phyloP scores from a whole-genome alignment of 2,888 invertebrate species.

The Phortica magna region DNA sequence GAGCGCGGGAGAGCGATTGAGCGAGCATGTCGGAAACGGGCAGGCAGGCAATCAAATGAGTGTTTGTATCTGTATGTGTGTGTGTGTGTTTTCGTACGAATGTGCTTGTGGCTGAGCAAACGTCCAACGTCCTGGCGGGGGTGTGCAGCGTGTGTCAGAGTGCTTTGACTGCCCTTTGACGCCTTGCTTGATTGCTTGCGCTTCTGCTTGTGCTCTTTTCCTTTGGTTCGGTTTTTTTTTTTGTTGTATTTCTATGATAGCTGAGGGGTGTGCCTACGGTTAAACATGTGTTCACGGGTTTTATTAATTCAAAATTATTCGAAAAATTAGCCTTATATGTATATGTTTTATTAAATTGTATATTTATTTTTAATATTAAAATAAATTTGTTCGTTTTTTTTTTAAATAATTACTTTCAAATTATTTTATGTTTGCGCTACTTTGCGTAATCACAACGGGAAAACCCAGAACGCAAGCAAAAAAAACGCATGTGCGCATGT shows the following conservation, averaged over 20 bases:
- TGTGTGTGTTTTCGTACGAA: neutral
- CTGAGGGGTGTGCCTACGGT: conserved; percentile 4
- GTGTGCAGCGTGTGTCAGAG: neutral
- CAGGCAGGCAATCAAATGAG: neutral
- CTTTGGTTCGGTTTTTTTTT: neutral
- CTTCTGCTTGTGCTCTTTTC: neutral
- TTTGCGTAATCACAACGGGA: conserved; percentile 3
- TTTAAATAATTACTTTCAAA: neutral
- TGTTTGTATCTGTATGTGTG: neutral
- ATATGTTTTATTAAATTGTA: too few species aligned
- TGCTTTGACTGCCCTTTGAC: neutral
- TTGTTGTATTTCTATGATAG: neutral
- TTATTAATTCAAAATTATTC: too few species aligned
- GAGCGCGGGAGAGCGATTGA: neutral
- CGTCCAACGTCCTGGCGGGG: neutral
- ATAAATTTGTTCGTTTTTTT: neutral
- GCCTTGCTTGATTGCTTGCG: conserved; percentile 16
- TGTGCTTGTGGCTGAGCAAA: neutral
- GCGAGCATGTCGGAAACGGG: neutral
- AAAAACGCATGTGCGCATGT: conserved; percentile 21
- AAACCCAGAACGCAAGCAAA: conserved; percentile 44
- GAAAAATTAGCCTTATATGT: too few species aligned
- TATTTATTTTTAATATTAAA: too few species aligned
- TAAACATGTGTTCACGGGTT: neutral
- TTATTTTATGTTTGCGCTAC: neutral